Base-by-base conservation (phyloP, 2,113 vertebrate genomes). In the Megaleporinus macrocephalus region DNA sequence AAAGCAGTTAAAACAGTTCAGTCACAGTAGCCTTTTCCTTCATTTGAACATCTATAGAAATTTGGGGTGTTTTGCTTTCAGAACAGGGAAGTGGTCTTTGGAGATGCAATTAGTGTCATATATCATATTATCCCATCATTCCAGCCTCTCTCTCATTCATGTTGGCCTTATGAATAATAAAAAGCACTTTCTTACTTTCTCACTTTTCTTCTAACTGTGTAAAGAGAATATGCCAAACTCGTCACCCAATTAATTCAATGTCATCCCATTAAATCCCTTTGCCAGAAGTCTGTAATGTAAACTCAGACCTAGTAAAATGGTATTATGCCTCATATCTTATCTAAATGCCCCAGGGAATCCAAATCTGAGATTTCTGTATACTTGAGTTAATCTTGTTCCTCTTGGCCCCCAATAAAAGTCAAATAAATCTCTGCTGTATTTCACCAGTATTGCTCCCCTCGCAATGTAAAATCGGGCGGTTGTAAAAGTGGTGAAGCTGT, bases 81-180 rank as follows among this genome's bases (percentile, higher is more conserved):
- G 29, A 30, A 13, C 62, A 65, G 62, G 14, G 16, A 65, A 65
- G 27, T 16, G 27, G 13, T 65, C 62, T 65, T 65, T 65, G 62
- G 16, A 65, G 13, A 30, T 30, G 29, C 15, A 30, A 30, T 65
- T 65, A 65, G 27, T 30, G 29, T 27, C 61, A 63, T 63, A 14
- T 27, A 63, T 63, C n/a, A 20, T 63, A 27, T 15, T 63, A 63
- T 24, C 57, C 22, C n/a, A 22, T 59, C 57, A 59, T 24, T 59
- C 24, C 57, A 24, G 20, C 15, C n/a, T n/a, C 22, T 44, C 24
- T 27, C 57, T 61, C n/a, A 61, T 63, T 10, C 14, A n/a, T 12
- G n/a, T 15, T 63, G 26, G 61, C 61, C 61, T 15, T 29, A 14
- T 63, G 61, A 63, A 63, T 63, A 63, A 63, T 63, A 63, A 63